Conservation (phyloP, 2,888 invertebrate species). For the Ypsolopha sequella region DNA sequence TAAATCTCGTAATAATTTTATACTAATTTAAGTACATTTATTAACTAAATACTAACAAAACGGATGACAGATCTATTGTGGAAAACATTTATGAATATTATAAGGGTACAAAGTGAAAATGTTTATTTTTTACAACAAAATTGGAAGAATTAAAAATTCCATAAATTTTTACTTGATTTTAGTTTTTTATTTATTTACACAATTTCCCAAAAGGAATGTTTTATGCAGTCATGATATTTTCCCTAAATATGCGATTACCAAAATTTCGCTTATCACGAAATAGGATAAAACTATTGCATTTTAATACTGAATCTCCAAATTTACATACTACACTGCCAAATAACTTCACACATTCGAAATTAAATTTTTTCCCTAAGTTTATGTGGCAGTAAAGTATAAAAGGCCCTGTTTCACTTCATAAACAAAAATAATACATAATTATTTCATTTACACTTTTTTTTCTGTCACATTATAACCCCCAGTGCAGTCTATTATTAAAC, state of each 20-base stretch:
- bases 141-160: no score
- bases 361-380: no score
- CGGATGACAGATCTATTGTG: neutral
- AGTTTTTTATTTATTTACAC: constrained; percentile 7
- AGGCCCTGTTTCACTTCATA: no score
- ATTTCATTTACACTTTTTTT: no score
- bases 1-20: constrained; percentile 42
- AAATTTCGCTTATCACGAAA: no score
- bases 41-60: neutral
- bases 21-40: constrained; percentile 52
- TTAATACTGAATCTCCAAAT: no score
- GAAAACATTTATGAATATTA: neutral
- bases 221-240: neutral
- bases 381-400: no score
- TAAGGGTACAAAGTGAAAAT: neutral
- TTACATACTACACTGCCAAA: no score
- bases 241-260: neutral
- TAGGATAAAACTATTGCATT: no score
- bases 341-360: no score
- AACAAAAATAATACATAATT: no score
- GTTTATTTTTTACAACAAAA: neutral
- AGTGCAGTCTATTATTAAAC: constrained; percentile 5
- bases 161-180: neutral
- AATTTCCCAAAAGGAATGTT: constrained; percentile 11
- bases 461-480: constrained; percentile 4